Conservation (phyloP, 2,113 vertebrate genomes). For the Myrmecobius fasciatus region DNA sequence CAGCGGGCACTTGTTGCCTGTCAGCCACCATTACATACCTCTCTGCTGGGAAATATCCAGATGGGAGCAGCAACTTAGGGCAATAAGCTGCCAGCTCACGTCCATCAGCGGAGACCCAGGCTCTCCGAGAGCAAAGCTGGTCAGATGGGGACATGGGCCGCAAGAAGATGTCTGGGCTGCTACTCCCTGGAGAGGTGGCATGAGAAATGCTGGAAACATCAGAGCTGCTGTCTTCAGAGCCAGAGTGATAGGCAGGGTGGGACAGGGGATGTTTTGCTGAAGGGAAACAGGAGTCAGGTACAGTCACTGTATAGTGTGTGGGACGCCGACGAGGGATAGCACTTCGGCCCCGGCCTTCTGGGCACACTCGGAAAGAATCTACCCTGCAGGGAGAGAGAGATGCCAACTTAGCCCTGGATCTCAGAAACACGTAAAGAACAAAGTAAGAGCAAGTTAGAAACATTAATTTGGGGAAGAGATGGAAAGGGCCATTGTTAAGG, state of each 20-base stretch:
- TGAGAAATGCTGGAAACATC: constrained; percentile 89
- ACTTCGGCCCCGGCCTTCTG: constrained; percentile 80
- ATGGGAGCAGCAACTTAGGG: constrained; percentile 53
- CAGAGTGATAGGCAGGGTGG: constrained; percentile 84
- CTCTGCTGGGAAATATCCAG: constrained; percentile 30
- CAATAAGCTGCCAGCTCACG: constrained; percentile 44
- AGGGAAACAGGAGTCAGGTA: constrained; percentile 83
- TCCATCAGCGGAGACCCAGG: constrained; percentile 25
- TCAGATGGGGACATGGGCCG: constrained; percentile 52
- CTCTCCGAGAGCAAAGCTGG: not conserved
- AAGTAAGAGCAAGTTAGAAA: not conserved
- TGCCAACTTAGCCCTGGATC: not conserved
- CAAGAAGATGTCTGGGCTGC: constrained; percentile 78
- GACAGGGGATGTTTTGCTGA: constrained; percentile 37
- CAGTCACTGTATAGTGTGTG: constrained; percentile 83
- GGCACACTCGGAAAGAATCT: constrained; percentile 78
- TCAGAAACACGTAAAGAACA: too few species aligned
- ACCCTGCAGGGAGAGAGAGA: constrained; percentile 77
- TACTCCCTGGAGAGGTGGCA: constrained; percentile 81
- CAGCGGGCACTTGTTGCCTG: not conserved
- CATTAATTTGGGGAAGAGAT: not conserved
- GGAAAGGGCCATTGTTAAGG: not conserved
- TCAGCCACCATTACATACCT: constrained; percentile 66
- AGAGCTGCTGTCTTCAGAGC: constrained; percentile 90
- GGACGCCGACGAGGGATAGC: constrained; percentile 83